Evolutionary conservation across 2,113 vertebrate species (phyloP).

Genomic region (Spea multiplicata): DNA sequence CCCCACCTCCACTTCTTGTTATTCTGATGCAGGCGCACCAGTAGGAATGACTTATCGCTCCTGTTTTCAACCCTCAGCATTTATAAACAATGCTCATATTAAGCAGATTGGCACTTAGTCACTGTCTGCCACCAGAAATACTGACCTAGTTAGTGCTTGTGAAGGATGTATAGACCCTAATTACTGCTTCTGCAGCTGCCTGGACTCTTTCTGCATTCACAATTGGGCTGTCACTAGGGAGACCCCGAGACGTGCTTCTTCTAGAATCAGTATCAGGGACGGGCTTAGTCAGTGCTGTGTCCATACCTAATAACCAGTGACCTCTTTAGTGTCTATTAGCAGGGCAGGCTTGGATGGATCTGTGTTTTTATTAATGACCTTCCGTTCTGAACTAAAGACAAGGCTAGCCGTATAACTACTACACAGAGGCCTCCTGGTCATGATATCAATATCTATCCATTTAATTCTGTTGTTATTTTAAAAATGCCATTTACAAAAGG

Average conservation of each 20-base stretch:
- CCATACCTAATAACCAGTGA: conserved; percentile 8
- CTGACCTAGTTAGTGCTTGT: conserved; percentile 47
- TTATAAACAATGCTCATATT: conserved; percentile 50
- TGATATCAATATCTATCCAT: conserved; percentile 14
- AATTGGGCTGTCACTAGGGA: conserved; percentile 39
- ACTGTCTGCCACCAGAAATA: conserved; percentile 49
- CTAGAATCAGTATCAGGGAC: conserved; percentile 13
- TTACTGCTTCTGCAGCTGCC: conserved; percentile 46
- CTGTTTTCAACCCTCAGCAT: conserved; percentile 48
- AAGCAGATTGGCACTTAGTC: conserved; percentile 49
- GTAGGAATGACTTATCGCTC: conserved; percentile 46
- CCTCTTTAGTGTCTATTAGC: background rate
- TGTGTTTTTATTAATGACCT: background rate
- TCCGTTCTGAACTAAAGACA: no score
- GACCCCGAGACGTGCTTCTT: conserved; percentile 30
- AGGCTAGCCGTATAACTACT: background rate
- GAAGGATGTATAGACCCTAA: conserved; percentile 48
- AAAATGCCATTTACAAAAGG: no score
- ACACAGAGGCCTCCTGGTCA: conserved; percentile 13
- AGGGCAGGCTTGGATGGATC: background rate
- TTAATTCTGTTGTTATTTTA: no score
- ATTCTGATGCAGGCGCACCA: conserved; percentile 38
- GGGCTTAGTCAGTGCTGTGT: conserved; percentile 7
- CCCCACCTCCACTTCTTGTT: conserved; percentile 38
- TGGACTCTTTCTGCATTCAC: conserved; percentile 42